These are phyloP conservation scores for Ectemnius cavifrons DNA, from an alignment of 2,888 invertebrate genomes.

Conservation along the genomic window DNA sequence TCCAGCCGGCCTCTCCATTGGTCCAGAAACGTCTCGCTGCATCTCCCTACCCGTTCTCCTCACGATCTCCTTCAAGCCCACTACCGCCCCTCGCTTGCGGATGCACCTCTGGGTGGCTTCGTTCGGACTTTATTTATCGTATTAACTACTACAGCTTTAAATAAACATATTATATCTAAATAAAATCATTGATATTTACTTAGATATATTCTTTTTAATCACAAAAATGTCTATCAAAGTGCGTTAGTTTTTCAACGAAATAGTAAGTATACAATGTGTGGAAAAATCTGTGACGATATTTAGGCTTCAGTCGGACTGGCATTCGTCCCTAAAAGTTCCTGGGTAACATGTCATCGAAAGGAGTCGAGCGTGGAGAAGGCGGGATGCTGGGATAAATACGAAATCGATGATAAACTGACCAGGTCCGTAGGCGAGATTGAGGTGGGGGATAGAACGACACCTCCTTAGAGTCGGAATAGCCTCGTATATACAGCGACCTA, in stretches of 20 bases:
- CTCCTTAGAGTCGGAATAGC: conserved; percentile 66
- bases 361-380: conserved; percentile 56
- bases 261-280: too few relatives aligned
- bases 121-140: conserved; percentile 8
- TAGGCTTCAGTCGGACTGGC: conserved; percentile 6
- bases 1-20: conserved; percentile 72
- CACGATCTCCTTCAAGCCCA: conserved; percentile 57
- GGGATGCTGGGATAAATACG: conserved; percentile 62
- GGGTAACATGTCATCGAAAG: conserved; percentile 60
- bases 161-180: too few relatives aligned
- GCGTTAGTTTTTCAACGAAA: too few relatives aligned
- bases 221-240: too few relatives aligned
- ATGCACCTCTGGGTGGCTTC: conserved; percentile 46
- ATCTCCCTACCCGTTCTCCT: conserved; percentile 58
- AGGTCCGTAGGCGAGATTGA: conserved; percentile 55
- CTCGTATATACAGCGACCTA: conserved; percentile 61
- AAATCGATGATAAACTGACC: conserved; percentile 64
- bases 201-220: too few relatives aligned
- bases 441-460: conserved; percentile 64
- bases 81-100: conserved; percentile 52
- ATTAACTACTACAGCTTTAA: too few relatives aligned
- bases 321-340: conserved; percentile 29
- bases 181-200: too few relatives aligned
- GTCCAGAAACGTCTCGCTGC: conserved; percentile 70
- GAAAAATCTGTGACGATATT: too few relatives aligned